Evolutionary conservation across 2,888 invertebrate species (phyloP).

Genomic region (Herminia tarsipennalis): DNA sequence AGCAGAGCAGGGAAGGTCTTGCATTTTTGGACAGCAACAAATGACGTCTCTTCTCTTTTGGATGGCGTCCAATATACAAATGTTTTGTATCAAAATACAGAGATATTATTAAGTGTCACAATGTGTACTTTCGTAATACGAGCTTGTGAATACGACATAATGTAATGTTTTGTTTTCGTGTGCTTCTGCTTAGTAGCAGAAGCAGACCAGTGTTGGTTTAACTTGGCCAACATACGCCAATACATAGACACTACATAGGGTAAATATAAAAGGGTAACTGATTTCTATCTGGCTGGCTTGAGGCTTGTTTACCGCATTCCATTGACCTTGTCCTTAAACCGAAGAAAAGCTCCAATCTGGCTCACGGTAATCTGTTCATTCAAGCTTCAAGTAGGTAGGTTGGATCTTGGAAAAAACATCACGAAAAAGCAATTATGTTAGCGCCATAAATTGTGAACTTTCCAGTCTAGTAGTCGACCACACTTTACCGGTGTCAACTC

Average conservation of each 20-base stretch:
- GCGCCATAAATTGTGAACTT: conserved; percentile 1
- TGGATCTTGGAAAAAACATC: neutral
- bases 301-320: too few species aligned
- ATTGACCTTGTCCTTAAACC: too few species aligned
- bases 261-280: neutral
- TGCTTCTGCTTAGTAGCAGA: too few species aligned
- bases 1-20: neutral
- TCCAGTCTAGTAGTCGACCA: neutral
- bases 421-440: neutral
- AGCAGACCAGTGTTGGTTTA: neutral
- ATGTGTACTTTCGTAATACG: conserved; percentile 4
- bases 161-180: conserved; percentile 9
- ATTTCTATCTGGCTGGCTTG: too few species aligned
- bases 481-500: conserved; percentile 1
- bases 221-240: neutral
- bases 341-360: too few species aligned
- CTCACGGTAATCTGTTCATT: too few species aligned
- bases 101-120: conserved; percentile 9
- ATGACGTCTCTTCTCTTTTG: conserved; percentile 13
- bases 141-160: conserved; percentile 3
- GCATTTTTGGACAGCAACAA: conserved; percentile 1
- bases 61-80: conserved; percentile 21
- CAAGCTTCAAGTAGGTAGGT: too few species aligned
- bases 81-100: conserved; percentile 11
- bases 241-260: neutral